Evolutionary conservation across 2,797 vertebrate genomes (phyloP).

Genomic region (Ispidina lecontei): DNA sequence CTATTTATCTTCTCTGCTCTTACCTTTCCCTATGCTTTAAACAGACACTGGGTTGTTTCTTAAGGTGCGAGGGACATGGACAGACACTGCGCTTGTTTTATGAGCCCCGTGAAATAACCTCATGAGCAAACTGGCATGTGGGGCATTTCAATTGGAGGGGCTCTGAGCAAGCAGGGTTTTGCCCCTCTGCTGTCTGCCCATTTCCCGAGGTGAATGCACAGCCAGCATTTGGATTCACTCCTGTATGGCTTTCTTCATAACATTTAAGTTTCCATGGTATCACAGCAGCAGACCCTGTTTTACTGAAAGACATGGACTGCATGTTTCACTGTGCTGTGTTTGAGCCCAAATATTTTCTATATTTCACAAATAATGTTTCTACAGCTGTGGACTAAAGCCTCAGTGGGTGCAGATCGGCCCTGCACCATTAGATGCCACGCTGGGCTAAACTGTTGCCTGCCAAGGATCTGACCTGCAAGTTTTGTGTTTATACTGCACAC

Average conservation of each 20-base stretch:
- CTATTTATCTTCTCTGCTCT: slow-evolving; percentile 21
- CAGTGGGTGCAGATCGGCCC: background rate
- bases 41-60: background rate
- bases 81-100: background rate
- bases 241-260: background rate
- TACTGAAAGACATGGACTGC: background rate
- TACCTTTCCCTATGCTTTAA: background rate
- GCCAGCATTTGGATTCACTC: background rate
- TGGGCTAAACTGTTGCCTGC: background rate
- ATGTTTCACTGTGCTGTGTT: background rate
- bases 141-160: background rate
- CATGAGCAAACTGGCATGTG: background rate
- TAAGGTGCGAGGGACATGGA: background rate
- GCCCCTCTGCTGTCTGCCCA: background rate
- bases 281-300: background rate
- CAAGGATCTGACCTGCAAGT: background rate
- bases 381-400: background rate
- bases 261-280: slow-evolving; percentile 26
- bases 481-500: background rate
- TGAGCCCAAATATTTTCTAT: background rate
- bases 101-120: background rate
- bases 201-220: background rate
- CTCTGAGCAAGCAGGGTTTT: background rate
- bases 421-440: background rate
- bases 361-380: background rate